Evolutionary conservation across 64 coral and sea anemone genomes (phyloP).

Genomic region (Acropora yongei): DNA sequence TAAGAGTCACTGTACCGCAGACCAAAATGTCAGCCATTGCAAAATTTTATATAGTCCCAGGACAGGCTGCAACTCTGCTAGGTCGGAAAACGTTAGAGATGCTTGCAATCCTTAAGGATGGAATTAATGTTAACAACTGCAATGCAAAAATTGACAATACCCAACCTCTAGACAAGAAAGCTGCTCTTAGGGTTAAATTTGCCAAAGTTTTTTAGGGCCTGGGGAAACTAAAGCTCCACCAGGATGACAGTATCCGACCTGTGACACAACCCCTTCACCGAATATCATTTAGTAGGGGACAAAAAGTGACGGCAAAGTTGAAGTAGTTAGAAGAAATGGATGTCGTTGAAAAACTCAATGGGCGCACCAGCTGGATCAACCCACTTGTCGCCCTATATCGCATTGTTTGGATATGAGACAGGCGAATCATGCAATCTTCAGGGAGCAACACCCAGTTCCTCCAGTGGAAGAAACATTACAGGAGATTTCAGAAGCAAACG

Average conservation of each 20-base stretch:
- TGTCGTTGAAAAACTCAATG: conserved; percentile 32
- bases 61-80: too few species aligned
- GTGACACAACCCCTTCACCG: conserved; percentile 33
- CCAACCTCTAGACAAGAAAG: background rate
- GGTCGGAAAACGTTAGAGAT: conserved; percentile 6
- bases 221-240: conserved; percentile 55
- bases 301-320: conserved; percentile 32
- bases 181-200: too few species aligned
- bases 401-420: conserved; percentile 33
- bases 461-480: conserved; percentile 47
- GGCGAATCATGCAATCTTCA: conserved; percentile 43
- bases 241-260: conserved; percentile 32
- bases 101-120: background rate
- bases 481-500: conserved; percentile 29
- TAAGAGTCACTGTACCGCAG: background rate
- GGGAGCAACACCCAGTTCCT: conserved; percentile 36
- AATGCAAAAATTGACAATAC: background rate
- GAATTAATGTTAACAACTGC: conserved; percentile 18
- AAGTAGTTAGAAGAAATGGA: conserved; percentile 17
- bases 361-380: conserved; percentile 36
- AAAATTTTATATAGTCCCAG: conserved; percentile 46
- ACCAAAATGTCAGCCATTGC: conserved; percentile 10
- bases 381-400: background rate
- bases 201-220: conserved; percentile 39
- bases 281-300: background rate